Evolutionary conservation across 1,140 invertebrate genomes (phyloP).

Genomic region (Phthorimaea operculella): DNA sequence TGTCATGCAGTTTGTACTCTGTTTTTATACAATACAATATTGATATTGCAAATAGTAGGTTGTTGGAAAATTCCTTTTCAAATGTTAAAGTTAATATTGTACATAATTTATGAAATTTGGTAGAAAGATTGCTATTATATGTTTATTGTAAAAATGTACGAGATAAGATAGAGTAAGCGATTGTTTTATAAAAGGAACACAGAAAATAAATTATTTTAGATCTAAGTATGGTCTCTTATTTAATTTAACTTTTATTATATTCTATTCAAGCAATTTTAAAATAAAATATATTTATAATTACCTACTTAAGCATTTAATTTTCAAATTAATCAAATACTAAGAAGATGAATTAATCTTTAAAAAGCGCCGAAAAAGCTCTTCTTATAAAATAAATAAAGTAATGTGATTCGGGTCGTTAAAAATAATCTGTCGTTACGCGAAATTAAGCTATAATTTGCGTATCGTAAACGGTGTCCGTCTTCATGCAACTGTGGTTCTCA

Average conservation of each 20-base stretch:
- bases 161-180: slow-evolving; percentile 49
- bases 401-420: slow-evolving; percentile 4
- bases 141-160: slow-evolving; percentile 49
- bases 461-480: slow-evolving; percentile 59
- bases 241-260: too few relatives aligned
- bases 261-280: too few relatives aligned
- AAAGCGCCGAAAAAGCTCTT: too few relatives aligned
- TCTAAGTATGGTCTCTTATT: slow-evolving; percentile 24
- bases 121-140: slow-evolving; percentile 47
- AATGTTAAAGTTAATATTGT: slow-evolving; percentile 15
- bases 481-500: too few relatives aligned
- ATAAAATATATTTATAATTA: too few relatives aligned
- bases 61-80: background rate
- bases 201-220: slow-evolving; percentile 64
- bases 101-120: slow-evolving; percentile 32
- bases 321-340: too few relatives aligned
- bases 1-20: background rate
- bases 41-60: background rate
- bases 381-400: too few relatives aligned
- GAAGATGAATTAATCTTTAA: too few relatives aligned
- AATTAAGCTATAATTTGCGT: slow-evolving; percentile 56
- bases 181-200: slow-evolving; percentile 62
- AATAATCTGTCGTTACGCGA: slow-evolving; percentile 29
- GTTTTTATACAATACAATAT: background rate
- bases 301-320: too few relatives aligned